phyloP scores from a whole-genome alignment of 2,888 invertebrate genomes.

The Neoascia interrupta region DNA sequence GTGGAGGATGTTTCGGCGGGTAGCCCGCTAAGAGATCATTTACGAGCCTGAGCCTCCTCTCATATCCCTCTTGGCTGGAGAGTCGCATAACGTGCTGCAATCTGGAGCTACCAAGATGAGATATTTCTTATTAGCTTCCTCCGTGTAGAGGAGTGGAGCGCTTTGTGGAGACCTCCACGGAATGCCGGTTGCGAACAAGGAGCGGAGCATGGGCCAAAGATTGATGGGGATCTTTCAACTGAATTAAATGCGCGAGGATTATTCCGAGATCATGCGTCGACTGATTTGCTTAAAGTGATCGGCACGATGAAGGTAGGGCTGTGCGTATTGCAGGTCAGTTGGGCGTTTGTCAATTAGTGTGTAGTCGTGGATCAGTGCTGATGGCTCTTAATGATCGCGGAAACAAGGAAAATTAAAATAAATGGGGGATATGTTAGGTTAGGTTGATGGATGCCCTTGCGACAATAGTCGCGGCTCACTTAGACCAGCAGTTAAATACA shows the following conservation, averaged over 20 bases:
- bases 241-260: conserved; percentile 48
- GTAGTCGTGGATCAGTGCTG: conserved; percentile 6
- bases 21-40: conserved; percentile 65
- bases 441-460: too few relatives aligned
- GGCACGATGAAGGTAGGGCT: conserved; percentile 11
- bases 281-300: conserved; percentile 62
- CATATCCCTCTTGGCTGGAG: conserved; percentile 1
- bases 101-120: conserved; percentile 59
- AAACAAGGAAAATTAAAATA: background rate
- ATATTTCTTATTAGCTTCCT: conserved; percentile 62
- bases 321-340: background rate
- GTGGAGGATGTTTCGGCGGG: conserved; percentile 50
- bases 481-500: too few relatives aligned
- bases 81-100: conserved; percentile 39
- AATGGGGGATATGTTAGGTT: too few relatives aligned
- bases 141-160: background rate
- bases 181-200: conserved; percentile 7
- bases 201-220: conserved; percentile 33
- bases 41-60: conserved; percentile 28
- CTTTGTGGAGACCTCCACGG: conserved; percentile 27
- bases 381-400: conserved; percentile 29
- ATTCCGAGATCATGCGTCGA: conserved; percentile 47
- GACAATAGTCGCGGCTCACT: too few relatives aligned
- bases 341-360: background rate
- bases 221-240: conserved; percentile 64